Evolutionary conservation across 2,888 invertebrate species (phyloP), one percentile per base, ranked within the genome.

Genomic region (Candidula unifasciata): DNA sequence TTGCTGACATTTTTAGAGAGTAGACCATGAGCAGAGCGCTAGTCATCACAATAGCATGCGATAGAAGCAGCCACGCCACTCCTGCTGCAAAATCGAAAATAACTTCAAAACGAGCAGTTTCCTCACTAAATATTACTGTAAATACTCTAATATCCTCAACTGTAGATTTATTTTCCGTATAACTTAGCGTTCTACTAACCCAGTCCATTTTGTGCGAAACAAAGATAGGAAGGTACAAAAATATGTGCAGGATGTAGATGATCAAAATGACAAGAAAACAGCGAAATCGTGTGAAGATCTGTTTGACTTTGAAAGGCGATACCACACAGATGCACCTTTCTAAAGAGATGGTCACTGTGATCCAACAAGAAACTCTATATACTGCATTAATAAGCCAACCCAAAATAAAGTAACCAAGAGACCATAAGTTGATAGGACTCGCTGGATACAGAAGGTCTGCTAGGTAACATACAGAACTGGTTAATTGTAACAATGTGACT

Each of bases 281-380:
- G n/a, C 80, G 68, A 3, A 69, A 16, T 16, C 69, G 37, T n/a
- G 80, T 80, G 69, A 80, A 68, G 44, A 80, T 74, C 44, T 24
- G 24, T n/a, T 27, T 44, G 6, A 80, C 80, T 24, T 30, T 35
- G 44, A 80, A 80, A 6, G 80, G 80, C 16, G 52, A 80, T 16
- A 80, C 69, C 27, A 80, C 80, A 24, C 80, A 80, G 54, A 80
- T 8, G 30, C 80, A 80, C n/a, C 80, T 35, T 64, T 80, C 80
- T 21, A 80, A 24, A 10, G 69, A 44, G 24, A 80, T n/a, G 6
- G 69, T 27, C 44, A 64, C 64, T 0, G 80, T 80, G 68, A 80
- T 64, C 80, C 80, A 80, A 52, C 69, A 44, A 1, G 80, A 80
- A 37, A 69, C 64, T 5, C 37, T n/a, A 54, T 69, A 80, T 10